A percentile compares a stretch with the other conserved stretches of the same genome.
Evolutionary conservation across 2,888 invertebrate genomes (phyloP).

Genomic region (Pandemis cinnamomeana): DNA sequence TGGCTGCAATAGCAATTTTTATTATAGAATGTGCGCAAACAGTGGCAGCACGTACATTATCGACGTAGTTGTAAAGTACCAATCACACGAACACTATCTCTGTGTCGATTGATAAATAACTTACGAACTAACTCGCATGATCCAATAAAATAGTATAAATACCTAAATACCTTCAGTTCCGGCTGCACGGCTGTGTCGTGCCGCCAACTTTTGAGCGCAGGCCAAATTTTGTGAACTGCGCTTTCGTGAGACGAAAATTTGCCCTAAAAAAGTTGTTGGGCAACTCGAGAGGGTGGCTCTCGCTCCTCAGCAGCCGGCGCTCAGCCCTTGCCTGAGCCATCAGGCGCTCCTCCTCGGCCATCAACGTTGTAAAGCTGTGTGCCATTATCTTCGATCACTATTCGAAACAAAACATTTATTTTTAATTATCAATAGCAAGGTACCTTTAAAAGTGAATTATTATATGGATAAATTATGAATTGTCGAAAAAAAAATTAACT

Average conservation of each 20-base stretch:
- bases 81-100: no score
- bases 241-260: not conserved
- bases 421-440: not conserved
- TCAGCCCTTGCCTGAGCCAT: not conserved
- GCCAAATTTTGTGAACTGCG: conserved; percentile 1
- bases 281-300: not conserved
- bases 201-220: conserved; percentile 1
- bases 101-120: no score
- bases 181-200: not conserved
- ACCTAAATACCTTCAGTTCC: no score
- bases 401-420: not conserved
- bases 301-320: not conserved
- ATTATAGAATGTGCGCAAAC: no score
- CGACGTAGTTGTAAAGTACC: no score
- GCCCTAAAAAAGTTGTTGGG: not conserved
- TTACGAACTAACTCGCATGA: no score
- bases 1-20: no score
- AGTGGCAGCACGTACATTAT: no score
- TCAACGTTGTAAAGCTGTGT: not conserved
- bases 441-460: not conserved
- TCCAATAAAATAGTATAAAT: no score
- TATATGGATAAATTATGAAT: no score
- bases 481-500: no score
- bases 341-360: not conserved
- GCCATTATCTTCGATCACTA: not conserved